Evolutionary conservation across 2,113 vertebrate species (phyloP), one percentile per base, ranked within the genome.

Genomic region (Arenaria interpres): DNA sequence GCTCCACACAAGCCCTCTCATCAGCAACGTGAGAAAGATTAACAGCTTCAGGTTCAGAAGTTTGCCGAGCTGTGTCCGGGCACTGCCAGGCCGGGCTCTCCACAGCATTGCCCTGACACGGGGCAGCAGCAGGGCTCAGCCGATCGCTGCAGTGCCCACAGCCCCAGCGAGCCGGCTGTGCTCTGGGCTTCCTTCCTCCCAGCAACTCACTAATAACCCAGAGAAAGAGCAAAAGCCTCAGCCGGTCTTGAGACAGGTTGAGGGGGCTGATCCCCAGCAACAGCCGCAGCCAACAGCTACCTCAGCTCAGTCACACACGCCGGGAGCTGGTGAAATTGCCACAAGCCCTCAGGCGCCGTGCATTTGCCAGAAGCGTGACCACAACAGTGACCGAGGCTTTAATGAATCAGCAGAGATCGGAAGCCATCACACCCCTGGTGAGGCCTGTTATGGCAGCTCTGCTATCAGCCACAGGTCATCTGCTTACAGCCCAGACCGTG

Each of bases 311-410:
- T 12, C 19, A 5, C 0, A 17, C 20, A 6, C 7, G 5, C 9
- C 54, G 37, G 78, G 56, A 88, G 41, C 32, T 4, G 2, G 19
- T 8, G 39, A 51, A 37, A 21, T 3, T 6, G 32, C 28, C 6
- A 3, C 53, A 20, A 53, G 48, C 62, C 50, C 4, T 4, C 23
- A 18, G 77, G 67, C 20, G 0, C 79, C 3, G 0, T 0, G 1
- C 12, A 2, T 32, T 32, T 54, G 67, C 45, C 80, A 50, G 33
- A 54, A 72, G 27, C 1, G 0, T 7, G 21, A 59, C 59, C 69
- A 45, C 69, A 74, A 5, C 54, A 50, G 27, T 2, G 23, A 53
- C 25, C 3, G 0, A 64, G 43, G 53, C 24, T 83, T 62, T 35
- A 57, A 56, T 1, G 37, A 88, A 27, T 3, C 17, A 6, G 7